phyloP scores from a whole-genome alignment of 2,113 vertebrate species.

The Calidris pygmaea region DNA sequence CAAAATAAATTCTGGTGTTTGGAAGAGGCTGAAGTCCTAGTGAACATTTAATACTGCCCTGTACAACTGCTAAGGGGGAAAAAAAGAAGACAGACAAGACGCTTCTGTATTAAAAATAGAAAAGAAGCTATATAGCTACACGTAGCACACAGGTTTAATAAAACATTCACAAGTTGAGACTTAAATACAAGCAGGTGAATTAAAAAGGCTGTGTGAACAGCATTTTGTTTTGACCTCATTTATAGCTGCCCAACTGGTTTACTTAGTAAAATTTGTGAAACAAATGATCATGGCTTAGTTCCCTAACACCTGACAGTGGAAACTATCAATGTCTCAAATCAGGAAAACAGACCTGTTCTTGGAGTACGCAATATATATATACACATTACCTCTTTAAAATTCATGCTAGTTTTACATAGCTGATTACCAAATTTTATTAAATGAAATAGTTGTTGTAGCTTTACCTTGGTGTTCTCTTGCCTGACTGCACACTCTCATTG shows the following conservation, averaged over 20 bases:
- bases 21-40: not conserved
- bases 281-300: not conserved
- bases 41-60: not conserved
- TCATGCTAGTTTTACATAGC: not conserved
- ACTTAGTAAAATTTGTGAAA: not conserved
- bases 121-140: not conserved
- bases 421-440: not conserved
- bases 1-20: not conserved
- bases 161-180: not conserved
- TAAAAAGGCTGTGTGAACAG: not conserved
- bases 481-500: slow-evolving; percentile 88
- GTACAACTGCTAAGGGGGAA: not conserved
- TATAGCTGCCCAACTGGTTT: slow-evolving; percentile 9
- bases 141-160: not conserved
- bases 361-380: not conserved
- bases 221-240: slow-evolving; percentile 3
- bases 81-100: not conserved
- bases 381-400: not conserved
- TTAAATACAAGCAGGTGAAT: not conserved
- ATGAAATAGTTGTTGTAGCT: not conserved
- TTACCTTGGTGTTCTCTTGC: slow-evolving; percentile 93
- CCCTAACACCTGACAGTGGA: not conserved
- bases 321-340: not conserved
- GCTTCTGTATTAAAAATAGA: not conserved
- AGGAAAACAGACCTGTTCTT: not conserved